Evolutionary conservation across 2,797 vertebrate species (phyloP), one percentile per base, ranked within the genome.

Genomic region (Anableps anableps): DNA sequence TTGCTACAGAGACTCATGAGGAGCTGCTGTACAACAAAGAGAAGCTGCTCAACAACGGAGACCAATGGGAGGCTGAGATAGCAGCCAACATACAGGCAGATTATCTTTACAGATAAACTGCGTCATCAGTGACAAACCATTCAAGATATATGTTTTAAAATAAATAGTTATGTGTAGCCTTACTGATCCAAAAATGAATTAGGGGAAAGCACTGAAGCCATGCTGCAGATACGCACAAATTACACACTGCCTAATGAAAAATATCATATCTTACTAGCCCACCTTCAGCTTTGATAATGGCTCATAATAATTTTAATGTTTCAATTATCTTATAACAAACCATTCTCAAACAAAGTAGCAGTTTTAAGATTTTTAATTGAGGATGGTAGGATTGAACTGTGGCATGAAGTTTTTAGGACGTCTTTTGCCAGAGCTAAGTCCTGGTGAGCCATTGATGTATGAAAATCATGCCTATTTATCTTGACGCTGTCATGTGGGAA

Each of bases 1-100:
- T 97, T 88, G 97, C 97, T 36, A 99, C 98, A 1, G 96, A 98
- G 93, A 98, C 97, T 0, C 97, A 98, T 0, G 97, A 98, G 90
- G 97, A 99, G 87, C 94, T 99, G 70, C 95, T 99, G 26, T 99
- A 99, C 94, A 99, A 99, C 93, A 99, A 99, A 90, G 98, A 98
- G 91, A 98, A 98, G 87, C 93, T 98, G 74, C 96, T 99, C 77
- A 98, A 97, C 94, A 99, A 98, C 0, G 97, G 97, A 0, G 97
- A 99, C 93, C 96, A 95, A 91, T 98, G 97, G 98, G 97, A 99
- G 89, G 95, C 95, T 0, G 97, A 99, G 92, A 98, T 99, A 0
- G 95, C 97, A 0, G 97, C 97, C 89, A 99, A 98, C 90, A 98
- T 99, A 90, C 96, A 98, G 90, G 97, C 97, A 0, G 98, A 99